Conservation (phyloP, 2,888 invertebrate genomes). For the Cyrtodaria siliqua region DNA sequence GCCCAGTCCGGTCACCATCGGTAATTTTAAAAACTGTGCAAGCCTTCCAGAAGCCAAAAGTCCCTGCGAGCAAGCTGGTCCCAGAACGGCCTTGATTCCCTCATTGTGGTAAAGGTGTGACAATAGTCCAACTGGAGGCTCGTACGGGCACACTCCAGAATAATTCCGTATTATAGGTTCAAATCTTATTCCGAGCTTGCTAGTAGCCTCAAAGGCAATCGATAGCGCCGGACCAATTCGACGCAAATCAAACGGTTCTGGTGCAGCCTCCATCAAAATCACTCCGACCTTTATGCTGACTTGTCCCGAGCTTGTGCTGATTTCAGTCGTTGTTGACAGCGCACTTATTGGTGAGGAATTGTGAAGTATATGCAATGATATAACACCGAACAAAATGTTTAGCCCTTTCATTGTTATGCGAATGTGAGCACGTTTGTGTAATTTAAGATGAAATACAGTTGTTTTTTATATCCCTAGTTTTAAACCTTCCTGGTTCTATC, state of each 20-base stretch:
- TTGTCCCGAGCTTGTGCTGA: too few relatives aligned
- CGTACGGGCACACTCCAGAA: slow-evolving; percentile 68
- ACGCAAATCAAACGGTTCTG: slow-evolving; percentile 68
- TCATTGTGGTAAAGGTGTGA: slow-evolving; percentile 64
- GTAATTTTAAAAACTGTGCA: slow-evolving; percentile 63
- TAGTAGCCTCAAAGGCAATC: slow-evolving; percentile 63
- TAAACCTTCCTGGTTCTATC: too few relatives aligned
- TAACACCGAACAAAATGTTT: too few relatives aligned
- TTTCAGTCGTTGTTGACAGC: too few relatives aligned
- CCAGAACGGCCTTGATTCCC: slow-evolving; percentile 63
- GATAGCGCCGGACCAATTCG: slow-evolving; percentile 65
- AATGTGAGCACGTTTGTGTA: too few relatives aligned
- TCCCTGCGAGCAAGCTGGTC: slow-evolving; percentile 70
- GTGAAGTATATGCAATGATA: too few relatives aligned
- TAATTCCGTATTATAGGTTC: slow-evolving; percentile 58
- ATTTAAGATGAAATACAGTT: too few relatives aligned
- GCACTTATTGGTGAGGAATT: too few relatives aligned
- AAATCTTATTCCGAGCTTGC: slow-evolving; percentile 51
- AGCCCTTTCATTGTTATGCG: too few relatives aligned
- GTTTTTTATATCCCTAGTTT: too few relatives aligned
- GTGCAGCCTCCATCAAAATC: slow-evolving; percentile 66
- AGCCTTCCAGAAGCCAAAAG: slow-evolving; percentile 63
- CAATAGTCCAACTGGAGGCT: slow-evolving; percentile 63
- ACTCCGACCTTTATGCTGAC: slow-evolving; percentile 68
- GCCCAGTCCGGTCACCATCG: slow-evolving; percentile 69